Evolutionary conservation across 1,140 invertebrate genomes (phyloP), one percentile per base, ranked within the genome.

Genomic region (Brachionus sp.): DNA sequence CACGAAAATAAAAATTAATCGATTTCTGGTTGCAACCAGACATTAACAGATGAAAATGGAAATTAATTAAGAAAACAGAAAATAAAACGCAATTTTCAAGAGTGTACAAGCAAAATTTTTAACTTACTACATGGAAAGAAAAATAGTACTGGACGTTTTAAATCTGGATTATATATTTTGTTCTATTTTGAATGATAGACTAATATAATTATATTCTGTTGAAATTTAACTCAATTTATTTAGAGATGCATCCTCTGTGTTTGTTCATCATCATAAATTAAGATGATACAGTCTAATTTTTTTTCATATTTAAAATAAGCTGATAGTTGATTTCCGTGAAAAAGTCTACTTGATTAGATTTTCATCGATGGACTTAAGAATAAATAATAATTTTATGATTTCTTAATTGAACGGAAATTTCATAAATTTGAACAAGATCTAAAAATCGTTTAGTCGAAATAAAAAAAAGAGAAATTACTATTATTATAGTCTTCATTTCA

Each of bases 1-100:
- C 64, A 66, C 64, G 64, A 66, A 66, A 66, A 57, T 57, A 19
- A 66, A 66, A 66, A 66, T 66, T 66, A 66, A 66, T 66, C 64
- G 64, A 66, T 66, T 66, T 66, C 33, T 66, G 64, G 64, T 66
- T 66, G 5, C 0, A 66, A 37, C 13, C 64, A 66, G 64, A 66
- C 64, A 66, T 66, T 66, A 66, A n/a, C 64, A 66, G 64, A 66
- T 66, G 64, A 66, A 66, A 33, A 66, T 66, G 25, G n/a, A 66
- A 66, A 66, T 66, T 66, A 66, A 66, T 66, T 66, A 66, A 66
- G 64, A 66, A 66, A 66, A 66, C 64, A 66, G 64, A 66, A 66
- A 46, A 57, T 13, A 19, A 57, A 57, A 66, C 64, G 33, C 33
- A 66, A 33, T 33, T 33, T 66, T 37, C 64, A 66, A 66, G 25